phyloP scores from a whole-genome alignment of 35 echinoderm and acorn worm species.

The Heliocidaris erythrogramma region DNA sequence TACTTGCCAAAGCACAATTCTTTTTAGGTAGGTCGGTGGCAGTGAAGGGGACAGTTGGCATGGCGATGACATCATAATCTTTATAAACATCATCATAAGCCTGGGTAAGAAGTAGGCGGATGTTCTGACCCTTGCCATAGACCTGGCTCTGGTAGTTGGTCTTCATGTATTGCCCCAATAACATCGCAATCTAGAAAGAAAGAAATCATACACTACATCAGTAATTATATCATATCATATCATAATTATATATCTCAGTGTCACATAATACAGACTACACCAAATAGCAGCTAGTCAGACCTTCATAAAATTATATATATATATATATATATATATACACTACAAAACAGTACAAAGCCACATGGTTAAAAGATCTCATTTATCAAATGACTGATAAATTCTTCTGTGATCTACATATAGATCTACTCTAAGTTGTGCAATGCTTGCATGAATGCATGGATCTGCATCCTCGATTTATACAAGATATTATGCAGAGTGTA shows the following conservation, averaged over 20 bases:
- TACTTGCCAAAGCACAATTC: slow-evolving; percentile 7
- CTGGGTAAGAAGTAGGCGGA: slow-evolving; percentile 53
- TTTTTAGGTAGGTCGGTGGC: slow-evolving; percentile 61
- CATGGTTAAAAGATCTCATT: too few relatives aligned
- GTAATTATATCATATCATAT: background rate
- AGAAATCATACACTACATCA: background rate
- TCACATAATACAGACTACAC: background rate
- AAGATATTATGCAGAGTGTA: too few relatives aligned
- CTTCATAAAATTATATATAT: background rate
- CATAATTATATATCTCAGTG: too few relatives aligned
- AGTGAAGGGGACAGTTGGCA: slow-evolving; percentile 81
- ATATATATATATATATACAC: too few relatives aligned
- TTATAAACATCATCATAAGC: slow-evolving; percentile 64
- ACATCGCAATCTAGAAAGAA: slow-evolving; percentile 25
- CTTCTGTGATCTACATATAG: too few relatives aligned
- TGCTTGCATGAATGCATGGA: too few relatives aligned
- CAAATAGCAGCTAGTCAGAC: background rate
- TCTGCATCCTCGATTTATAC: too few relatives aligned
- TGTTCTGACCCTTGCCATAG: slow-evolving; percentile 84
- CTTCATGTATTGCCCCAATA: slow-evolving; percentile 70
- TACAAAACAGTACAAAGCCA: too few relatives aligned
- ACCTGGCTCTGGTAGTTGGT: slow-evolving; percentile 63
- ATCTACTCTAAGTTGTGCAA: too few relatives aligned
- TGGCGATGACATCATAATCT: slow-evolving; percentile 65
- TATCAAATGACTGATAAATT: too few relatives aligned